These are phyloP conservation scores for Teleiodes luculella DNA, from an alignment of 2,888 invertebrate species.

Conservation along the genomic window DNA sequence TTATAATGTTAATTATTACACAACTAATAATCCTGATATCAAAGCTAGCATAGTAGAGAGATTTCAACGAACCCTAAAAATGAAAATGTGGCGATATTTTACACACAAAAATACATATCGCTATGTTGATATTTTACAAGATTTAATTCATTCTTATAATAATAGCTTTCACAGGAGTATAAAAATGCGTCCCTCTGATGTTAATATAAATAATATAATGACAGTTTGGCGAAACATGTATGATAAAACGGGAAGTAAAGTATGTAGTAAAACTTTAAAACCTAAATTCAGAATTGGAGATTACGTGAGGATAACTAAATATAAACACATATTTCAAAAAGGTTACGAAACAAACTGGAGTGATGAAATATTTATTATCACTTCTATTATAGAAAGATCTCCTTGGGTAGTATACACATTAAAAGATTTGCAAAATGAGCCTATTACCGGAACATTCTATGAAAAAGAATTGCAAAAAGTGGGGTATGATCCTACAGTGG, in stretches of 20 bases:
- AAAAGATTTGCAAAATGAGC: slow-evolving; percentile 25
- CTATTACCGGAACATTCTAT: slow-evolving; percentile 29
- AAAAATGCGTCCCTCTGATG: slow-evolving; percentile 22
- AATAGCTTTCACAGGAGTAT: slow-evolving; percentile 26
- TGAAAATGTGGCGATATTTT: slow-evolving; percentile 19
- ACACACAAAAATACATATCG: slow-evolving; percentile 15
- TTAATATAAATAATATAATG: slow-evolving; percentile 27
- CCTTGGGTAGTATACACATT: slow-evolving; percentile 26
- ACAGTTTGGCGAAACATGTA: slow-evolving; percentile 24
- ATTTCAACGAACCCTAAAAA: slow-evolving; percentile 16
- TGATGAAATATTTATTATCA: slow-evolving; percentile 31
- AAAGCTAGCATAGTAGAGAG: slow-evolving; percentile 10
- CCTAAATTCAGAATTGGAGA: slow-evolving; percentile 20
- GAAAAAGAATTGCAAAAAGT: slow-evolving; percentile 31
- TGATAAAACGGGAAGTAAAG: neutral
- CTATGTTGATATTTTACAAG: slow-evolving; percentile 15
- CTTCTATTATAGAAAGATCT: slow-evolving; percentile 13
- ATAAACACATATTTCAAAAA: slow-evolving; percentile 32
- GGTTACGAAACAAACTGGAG: slow-evolving; percentile 35
- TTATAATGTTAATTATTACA: slow-evolving; percentile 8
- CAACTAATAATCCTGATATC: slow-evolving; percentile 10
- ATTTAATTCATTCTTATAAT: slow-evolving; percentile 20
- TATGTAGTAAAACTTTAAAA: neutral
- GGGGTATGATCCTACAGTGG: slow-evolving; percentile 17
- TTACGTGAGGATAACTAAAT: slow-evolving; percentile 29